These are phyloP conservation scores for Noctua comes DNA, from an alignment of 2,888 invertebrate genomes.

Conservation along the genomic window DNA sequence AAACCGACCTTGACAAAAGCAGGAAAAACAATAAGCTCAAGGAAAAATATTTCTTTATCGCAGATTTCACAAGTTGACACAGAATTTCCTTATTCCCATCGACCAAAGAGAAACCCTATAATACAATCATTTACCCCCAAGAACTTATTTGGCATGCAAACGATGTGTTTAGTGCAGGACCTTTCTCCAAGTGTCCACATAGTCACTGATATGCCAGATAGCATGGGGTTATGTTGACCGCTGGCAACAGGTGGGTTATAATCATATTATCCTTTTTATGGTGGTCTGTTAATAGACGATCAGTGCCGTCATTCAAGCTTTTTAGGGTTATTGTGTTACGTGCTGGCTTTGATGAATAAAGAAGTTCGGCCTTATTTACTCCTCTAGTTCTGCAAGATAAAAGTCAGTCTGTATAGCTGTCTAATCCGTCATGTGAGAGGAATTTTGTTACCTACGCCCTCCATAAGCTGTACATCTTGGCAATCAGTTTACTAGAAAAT, in stretches of 20 bases:
- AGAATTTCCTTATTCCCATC: slow-evolving; percentile 5
- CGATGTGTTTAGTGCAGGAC: slow-evolving; percentile 36
- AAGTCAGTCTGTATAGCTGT: neutral
- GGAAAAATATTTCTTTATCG: slow-evolving; percentile 1
- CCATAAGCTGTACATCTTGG: neutral
- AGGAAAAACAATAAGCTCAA: slow-evolving; percentile 24
- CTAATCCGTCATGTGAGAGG: neutral
- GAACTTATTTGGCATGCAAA: slow-evolving; percentile 45
- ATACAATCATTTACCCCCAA: neutral
- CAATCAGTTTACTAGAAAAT: neutral
- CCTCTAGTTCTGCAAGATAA: neutral
- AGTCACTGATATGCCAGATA: slow-evolving; percentile 37
- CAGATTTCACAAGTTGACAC: slow-evolving; percentile 15
- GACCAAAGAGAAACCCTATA: neutral
- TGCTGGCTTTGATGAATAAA: neutral
- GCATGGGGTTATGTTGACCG: slow-evolving; percentile 9
- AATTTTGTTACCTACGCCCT: neutral
- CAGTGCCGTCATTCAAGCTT: slow-evolving; percentile 1
- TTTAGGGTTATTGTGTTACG: neutral
- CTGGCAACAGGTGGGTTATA: slow-evolving; percentile 56
- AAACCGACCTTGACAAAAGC: neutral
- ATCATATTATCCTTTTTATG: slow-evolving; percentile 40
- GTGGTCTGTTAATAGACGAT: slow-evolving; percentile 11
- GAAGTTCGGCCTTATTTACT: neutral
- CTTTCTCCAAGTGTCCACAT: slow-evolving; percentile 22